A percentile compares a stretch with the other conserved stretches of the same genome.
Evolutionary conservation across 2,888 invertebrate genomes (phyloP).

Genomic region (Embidobia sp.): DNA sequence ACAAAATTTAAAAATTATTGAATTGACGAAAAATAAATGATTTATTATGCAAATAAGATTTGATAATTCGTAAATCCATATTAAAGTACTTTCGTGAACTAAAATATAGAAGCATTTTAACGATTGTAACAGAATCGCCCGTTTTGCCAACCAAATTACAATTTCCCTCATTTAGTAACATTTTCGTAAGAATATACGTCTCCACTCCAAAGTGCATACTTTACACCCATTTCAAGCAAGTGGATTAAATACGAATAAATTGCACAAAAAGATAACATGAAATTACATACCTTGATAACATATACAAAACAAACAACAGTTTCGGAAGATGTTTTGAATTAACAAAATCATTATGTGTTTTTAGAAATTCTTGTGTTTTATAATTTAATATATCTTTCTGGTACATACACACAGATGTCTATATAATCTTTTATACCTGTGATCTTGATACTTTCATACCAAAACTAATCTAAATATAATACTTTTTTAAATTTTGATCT

Average conservation of each 20-base stretch:
- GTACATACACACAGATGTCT: no score
- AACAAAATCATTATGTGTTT: conserved; percentile 31
- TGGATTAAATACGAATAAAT: conserved; percentile 61
- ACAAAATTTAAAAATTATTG: no score
- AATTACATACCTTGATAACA: conserved; percentile 53
- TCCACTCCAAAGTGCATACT: conserved; percentile 56
- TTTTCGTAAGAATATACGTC: conserved; percentile 60
- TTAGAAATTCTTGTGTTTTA: no score
- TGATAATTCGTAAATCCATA: conserved; percentile 11
- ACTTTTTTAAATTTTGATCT: no score
- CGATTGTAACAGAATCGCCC: conserved; percentile 39
- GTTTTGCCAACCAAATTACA: conserved; percentile 50
- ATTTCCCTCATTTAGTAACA: conserved; percentile 58
- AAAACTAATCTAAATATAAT: no score
- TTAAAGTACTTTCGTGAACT: conserved; percentile 10
- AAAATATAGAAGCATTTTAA: conserved; percentile 38
- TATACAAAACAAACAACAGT: conserved; percentile 49
- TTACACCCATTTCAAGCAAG: conserved; percentile 60
- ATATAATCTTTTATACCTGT: no score
- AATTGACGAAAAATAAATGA: no score
- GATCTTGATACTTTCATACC: no score
- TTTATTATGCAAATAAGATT: conserved; percentile 9
- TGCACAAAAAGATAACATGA: conserved; percentile 57
- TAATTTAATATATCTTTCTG: no score
- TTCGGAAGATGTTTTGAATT: conserved; percentile 23